These are phyloP conservation scores for Pachyrhynchus sulphureomaculatus DNA, from an alignment of 1,140 invertebrate genomes.

Conservation along the genomic window DNA sequence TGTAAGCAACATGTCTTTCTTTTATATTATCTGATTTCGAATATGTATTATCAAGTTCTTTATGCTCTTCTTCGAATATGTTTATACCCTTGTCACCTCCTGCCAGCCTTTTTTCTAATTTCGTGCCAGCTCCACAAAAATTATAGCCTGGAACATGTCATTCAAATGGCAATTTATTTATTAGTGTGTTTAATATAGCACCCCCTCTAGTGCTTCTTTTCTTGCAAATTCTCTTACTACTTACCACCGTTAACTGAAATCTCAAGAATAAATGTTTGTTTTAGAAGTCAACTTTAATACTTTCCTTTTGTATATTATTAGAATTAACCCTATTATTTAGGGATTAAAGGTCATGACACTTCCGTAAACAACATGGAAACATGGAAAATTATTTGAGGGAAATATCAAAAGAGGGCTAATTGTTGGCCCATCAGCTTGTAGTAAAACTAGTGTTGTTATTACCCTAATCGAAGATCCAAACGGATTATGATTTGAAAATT, in stretches of 20 bases:
- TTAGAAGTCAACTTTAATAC: no score
- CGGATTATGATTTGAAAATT: conserved; percentile 48
- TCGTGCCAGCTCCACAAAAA: no score
- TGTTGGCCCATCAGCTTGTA: conserved; percentile 43
- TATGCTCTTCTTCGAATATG: no score
- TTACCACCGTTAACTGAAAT: no score
- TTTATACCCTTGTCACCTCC: no score
- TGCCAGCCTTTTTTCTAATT: no score
- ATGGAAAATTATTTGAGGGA: neutral
- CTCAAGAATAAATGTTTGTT: no score
- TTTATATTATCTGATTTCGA: conserved; percentile 41
- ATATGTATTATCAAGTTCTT: conserved; percentile 49
- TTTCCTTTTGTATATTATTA: no score
- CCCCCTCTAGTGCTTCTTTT: neutral
- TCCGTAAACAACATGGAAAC: neutral
- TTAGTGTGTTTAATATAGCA: no score
- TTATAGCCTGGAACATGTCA: no score
- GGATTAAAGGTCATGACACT: neutral
- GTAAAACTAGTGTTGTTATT: conserved; percentile 50
- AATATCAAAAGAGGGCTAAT: conserved; percentile 35
- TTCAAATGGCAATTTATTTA: no score
- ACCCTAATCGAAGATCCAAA: conserved; percentile 39
- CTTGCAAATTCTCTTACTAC: neutral
- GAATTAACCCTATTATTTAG: no score
- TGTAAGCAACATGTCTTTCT: conserved; percentile 48